A percentile compares a stretch with the other conserved stretches of the same genome.
phyloP scores from a whole-genome alignment of 2,888 invertebrate species.

The Netelia fuscicornis region DNA sequence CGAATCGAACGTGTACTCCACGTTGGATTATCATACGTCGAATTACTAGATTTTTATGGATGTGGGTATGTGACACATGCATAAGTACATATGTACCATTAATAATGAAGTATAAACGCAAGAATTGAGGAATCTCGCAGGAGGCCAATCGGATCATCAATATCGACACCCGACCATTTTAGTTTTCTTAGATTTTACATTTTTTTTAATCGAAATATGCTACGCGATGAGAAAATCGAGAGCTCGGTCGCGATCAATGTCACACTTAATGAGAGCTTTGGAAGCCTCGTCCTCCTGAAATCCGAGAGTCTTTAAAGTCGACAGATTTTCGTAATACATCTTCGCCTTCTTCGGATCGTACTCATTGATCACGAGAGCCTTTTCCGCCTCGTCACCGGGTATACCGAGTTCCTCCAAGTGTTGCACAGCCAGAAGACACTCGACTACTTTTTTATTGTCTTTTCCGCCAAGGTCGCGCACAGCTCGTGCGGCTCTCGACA shows the following conservation, averaged over 20 bases:
- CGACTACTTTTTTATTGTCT: constrained; percentile 95
- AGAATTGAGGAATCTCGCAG: constrained; percentile 22
- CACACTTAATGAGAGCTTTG: constrained; percentile 90
- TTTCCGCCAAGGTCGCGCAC: constrained; percentile 90
- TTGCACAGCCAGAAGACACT: constrained; percentile 90
- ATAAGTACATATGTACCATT: neutral
- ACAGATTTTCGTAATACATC: constrained; percentile 86
- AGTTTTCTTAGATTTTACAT: neutral
- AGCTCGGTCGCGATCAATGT: constrained; percentile 94
- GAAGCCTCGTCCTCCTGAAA: constrained; percentile 92
- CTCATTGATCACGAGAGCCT: constrained; percentile 85
- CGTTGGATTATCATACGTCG: neutral
- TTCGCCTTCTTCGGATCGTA: constrained; percentile 84
- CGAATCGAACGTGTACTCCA: neutral
- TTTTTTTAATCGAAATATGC: constrained; percentile 72
- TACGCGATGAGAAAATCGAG: constrained; percentile 93
- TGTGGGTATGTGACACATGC: neutral
- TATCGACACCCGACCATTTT: constrained; percentile 9
- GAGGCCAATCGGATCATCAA: constrained; percentile 47
- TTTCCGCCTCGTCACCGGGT: constrained; percentile 84
- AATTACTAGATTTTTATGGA: neutral
- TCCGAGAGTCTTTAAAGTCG: constrained; percentile 93
- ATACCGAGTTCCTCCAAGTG: constrained; percentile 85
- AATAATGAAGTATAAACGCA: constrained; percentile 25
- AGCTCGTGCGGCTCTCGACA: constrained; percentile 92